Conservation (phyloP, 2,888 invertebrate genomes). For the Macrosoma leucophasiata region DNA sequence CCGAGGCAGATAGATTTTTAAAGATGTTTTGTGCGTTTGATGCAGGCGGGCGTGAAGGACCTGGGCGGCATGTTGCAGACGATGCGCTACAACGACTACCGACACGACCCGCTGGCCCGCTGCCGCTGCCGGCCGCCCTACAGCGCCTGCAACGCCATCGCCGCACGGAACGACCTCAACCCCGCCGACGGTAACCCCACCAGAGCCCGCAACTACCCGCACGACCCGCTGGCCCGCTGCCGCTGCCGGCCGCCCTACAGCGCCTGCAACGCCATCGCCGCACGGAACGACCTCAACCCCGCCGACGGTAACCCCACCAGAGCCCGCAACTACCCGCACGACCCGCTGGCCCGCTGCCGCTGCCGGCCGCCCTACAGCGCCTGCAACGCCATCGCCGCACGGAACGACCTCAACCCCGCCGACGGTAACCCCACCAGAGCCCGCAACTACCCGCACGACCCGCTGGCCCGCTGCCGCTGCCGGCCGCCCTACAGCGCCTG, state of each 20-base stretch:
- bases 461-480: constrained; percentile 79
- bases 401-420: constrained; percentile 81
- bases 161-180: constrained; percentile 83
- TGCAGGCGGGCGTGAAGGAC: constrained; percentile 70
- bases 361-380: constrained; percentile 83
- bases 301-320: too few relatives aligned
- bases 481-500: constrained; percentile 82
- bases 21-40: too few relatives aligned
- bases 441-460: constrained; percentile 81
- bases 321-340: constrained; percentile 80
- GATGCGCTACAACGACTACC: constrained; percentile 83
- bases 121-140: constrained; percentile 83
- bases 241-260: not conserved
- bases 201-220: not conserved
- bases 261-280: not conserved
- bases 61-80: constrained; percentile 74
- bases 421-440: constrained; percentile 69
- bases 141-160: constrained; percentile 82
- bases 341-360: constrained; percentile 79
- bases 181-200: constrained; percentile 73
- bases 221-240: not conserved
- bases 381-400: constrained; percentile 81
- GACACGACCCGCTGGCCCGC: constrained; percentile 78
- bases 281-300: not conserved
- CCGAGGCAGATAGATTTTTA: too few relatives aligned